Evolutionary conservation across 2,797 vertebrate genomes (phyloP), one percentile per base, ranked within the genome.

Genomic region (Synaphobranchus kaupii): DNA sequence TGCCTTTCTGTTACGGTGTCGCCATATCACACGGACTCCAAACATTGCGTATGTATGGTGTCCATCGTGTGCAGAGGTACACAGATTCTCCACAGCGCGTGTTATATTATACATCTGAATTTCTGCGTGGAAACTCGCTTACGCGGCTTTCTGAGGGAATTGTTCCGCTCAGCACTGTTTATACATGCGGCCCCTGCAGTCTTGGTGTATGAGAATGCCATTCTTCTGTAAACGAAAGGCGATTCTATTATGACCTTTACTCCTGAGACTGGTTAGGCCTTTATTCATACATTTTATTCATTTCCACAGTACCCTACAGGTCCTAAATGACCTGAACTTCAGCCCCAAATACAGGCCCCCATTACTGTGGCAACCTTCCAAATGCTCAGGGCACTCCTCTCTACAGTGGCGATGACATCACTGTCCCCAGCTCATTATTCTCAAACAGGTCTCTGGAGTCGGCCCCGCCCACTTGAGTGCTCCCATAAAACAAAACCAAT

Each of bases 401-500:
- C 91, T 91, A 91, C 89, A 91, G 89, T 87, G 88, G 92, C 92
- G 91, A 90, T 92, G 93, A 94, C 94, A 93, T 94, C 92, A 91
- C 90, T 63, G 82, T 92, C 92, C 91, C 92, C 90, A 92, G 94
- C 93, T 95, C 93, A 94, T 95, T 95, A 94, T 92, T 94, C 92
- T 90, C 93, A 80, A 25, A 88, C 91, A 92, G 92, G 93, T 93
- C 88, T 89, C 86, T 54, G 90, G 60, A 94, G 94, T 95, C 94
- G 93, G 92, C 90, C 91, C 93, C 93, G 95, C 95, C 93, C 93
- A 94, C 90, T 92, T 91, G 91, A 94, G 94, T 94, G 93, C 89
- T 91, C 93, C 91, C 94, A 95, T 95, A 95, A 95, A 95, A 94
- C 93, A 95, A 94, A 95, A 94, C 94, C 94, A 96, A 95, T 93